Evolutionary conservation across 2,797 vertebrate species (phyloP), one percentile per base, ranked within the genome.

Genomic region (Loriculus beryllinus): DNA sequence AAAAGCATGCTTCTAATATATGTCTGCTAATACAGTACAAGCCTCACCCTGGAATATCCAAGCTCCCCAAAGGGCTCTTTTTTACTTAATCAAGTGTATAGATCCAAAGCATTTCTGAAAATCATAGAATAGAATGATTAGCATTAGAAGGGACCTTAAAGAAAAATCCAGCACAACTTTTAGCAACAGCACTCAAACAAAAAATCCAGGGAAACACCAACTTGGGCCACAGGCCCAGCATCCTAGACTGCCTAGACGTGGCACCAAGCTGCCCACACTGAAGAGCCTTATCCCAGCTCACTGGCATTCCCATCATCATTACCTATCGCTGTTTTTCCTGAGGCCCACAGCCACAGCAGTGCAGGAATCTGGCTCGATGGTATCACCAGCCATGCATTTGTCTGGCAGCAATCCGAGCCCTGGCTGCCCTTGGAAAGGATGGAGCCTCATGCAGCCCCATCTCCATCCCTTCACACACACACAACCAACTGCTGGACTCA

Each of bases 241-340:
- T 17, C 26, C 79, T 5, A 7, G 20, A 3, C 21, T 7, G 26
- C 4, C 25, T 2, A 5, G 45, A 28, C 3, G 3, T 1, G 6
- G 12, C 12, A 9, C 12, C 0, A 0, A 75, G 52, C 56, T 42
- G n/a, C 40, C 19, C 7, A 19, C 10, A 1, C 13, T 2, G 9
- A 14, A 5, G 3, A 35, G 67, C 5, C 26, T 35, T 2, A 1
- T 28, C 57, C 64, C 33, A 51, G 45, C 13, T 49, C 39, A 35
- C 33, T 26, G 39, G 6, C 15, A 6, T 16, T 81, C 23, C 47
- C 71, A 33, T 17, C 56, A 21, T 7, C 26, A n/a, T 1, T 31
- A 12, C 8, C 69, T 47, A 65, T 35, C 9, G 3, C 70, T 25
- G 2, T 5, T 48, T 4, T 12, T 74, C 35, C 69, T 3, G 6